Percentiles rank a stretch among this genome's conserved stretches.
These are phyloP conservation scores for Protonibea diacanthus DNA, from an alignment of 2,797 vertebrate genomes.

Conservation along the genomic window DNA sequence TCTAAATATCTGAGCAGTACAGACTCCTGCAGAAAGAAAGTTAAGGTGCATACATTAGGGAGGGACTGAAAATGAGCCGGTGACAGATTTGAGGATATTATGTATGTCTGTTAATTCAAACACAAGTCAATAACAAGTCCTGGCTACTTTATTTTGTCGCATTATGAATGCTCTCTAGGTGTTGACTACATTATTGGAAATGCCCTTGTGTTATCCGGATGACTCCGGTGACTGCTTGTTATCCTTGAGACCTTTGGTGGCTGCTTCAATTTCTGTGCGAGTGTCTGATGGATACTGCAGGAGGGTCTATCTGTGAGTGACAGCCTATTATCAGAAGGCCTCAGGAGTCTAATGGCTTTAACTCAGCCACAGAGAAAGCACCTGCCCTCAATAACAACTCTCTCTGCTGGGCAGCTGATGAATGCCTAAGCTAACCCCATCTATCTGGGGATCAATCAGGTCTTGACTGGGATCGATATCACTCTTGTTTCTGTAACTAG, in stretches of 20 bases:
- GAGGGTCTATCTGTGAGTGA: conserved; percentile 79
- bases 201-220: conserved; percentile 64
- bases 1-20: conserved; percentile 90
- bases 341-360: conserved; percentile 87
- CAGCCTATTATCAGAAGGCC: conserved; percentile 86
- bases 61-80: conserved; percentile 16
- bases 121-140: conserved; percentile 33
- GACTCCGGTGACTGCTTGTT: conserved; percentile 76
- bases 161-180: conserved; percentile 54
- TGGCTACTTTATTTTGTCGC: conserved; percentile 41
- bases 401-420: conserved; percentile 81
- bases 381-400: conserved; percentile 86
- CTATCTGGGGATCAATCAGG: conserved; percentile 87
- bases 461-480: conserved; percentile 83
- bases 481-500: conserved; percentile 88
- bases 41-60: conserved; percentile 34
- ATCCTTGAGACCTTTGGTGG: conserved; percentile 75
- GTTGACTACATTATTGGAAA: conserved; percentile 56
- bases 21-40: conserved; percentile 85
- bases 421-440: conserved; percentile 85
- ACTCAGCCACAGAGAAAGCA: conserved; percentile 81
- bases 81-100: conserved; percentile 32
- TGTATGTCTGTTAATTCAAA: conserved; percentile 37
- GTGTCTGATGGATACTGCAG: conserved; percentile 70
- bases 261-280: conserved; percentile 75